phyloP scores from a whole-genome alignment of 2,888 invertebrate species.

The Rapana venosa region DNA sequence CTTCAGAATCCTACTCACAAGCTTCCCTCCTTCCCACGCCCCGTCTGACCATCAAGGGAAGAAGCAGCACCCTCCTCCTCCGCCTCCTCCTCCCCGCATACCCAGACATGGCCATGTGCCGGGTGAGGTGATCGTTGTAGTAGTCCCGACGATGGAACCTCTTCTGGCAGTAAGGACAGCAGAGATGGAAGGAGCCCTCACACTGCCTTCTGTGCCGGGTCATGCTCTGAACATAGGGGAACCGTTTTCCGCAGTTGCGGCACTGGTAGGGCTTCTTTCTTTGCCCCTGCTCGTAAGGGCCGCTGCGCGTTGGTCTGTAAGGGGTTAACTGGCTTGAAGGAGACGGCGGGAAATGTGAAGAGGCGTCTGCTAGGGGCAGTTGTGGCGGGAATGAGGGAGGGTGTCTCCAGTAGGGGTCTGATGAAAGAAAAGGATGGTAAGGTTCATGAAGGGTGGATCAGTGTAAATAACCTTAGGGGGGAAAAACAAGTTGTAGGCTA shows the following conservation, averaged over 20 bases:
- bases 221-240: constrained; percentile 44
- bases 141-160: constrained; percentile 46
- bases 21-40: background rate
- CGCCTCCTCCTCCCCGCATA: background rate
- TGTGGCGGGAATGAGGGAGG: background rate
- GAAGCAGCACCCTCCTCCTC: background rate
- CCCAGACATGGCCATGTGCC: background rate
- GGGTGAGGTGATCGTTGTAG: constrained; percentile 36
- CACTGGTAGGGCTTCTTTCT: constrained; percentile 28
- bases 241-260: constrained; percentile 45
- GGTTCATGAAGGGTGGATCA: background rate
- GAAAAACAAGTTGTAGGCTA: too few species aligned
- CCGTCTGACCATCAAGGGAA: background rate
- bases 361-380: background rate
- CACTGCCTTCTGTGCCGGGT: constrained; percentile 49
- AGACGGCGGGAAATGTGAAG: background rate
- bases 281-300: background rate
- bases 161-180: constrained; percentile 42
- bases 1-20: too few species aligned
- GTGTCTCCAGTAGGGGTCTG: constrained; percentile 3
- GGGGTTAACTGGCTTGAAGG: background rate
- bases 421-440: background rate
- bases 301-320: background rate
- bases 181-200: constrained; percentile 44
- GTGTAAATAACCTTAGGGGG: background rate